Percentiles rank a stretch among this genome's conserved stretches.
These are phyloP conservation scores for Rhadina sibilatrix DNA, from an alignment of 2,113 vertebrate species.

Conservation along the genomic window DNA sequence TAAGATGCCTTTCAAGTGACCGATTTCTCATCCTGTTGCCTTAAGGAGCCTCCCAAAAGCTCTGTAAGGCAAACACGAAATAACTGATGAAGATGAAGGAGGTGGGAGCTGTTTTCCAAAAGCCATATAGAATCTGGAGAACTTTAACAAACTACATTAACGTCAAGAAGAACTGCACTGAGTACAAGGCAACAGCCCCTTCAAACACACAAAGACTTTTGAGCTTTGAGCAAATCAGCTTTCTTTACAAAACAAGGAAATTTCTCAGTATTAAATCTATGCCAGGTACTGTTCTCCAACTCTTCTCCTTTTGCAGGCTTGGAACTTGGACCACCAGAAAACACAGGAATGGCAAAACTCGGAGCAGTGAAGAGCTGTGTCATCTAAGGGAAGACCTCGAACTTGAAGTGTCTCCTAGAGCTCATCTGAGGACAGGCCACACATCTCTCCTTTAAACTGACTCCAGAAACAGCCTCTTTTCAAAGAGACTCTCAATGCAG, in stretches of 20 bases:
- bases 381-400: background rate
- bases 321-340: fast-evolving
- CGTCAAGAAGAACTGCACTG: background rate
- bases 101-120: background rate
- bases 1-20: background rate
- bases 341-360: background rate
- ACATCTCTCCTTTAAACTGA: background rate
- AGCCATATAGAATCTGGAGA: background rate
- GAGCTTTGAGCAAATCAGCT: background rate
- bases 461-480: background rate
- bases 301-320: background rate
- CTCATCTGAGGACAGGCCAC: background rate
- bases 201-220: background rate
- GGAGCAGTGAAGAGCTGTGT: background rate
- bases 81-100: background rate
- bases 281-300: background rate
- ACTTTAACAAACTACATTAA: background rate
- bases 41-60: background rate
- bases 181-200: background rate
- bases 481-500: background rate
- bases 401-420: background rate
- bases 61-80: background rate
- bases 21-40: background rate
- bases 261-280: background rate
- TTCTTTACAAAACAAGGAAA: background rate